phyloP scores from a whole-genome alignment of 2,888 invertebrate species.

The Stratiomys singularior region DNA sequence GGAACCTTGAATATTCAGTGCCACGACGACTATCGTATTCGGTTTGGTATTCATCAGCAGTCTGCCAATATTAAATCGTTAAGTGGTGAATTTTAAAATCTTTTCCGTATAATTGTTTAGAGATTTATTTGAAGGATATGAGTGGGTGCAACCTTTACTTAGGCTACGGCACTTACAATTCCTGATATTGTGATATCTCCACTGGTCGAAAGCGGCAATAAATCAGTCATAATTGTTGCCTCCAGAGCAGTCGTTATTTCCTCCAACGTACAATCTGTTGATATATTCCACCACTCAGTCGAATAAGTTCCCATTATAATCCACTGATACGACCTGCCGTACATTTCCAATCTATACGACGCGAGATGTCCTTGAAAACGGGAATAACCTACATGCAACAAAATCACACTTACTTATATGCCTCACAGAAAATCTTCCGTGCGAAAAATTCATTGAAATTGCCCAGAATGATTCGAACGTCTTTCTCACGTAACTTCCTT shows the following conservation, averaged over 20 bases:
- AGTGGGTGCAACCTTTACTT: not conserved
- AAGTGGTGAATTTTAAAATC: not conserved
- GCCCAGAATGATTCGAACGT: conserved; percentile 93
- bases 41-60: conserved; percentile 85
- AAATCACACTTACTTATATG: conserved; percentile 73
- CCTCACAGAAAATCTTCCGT: conserved; percentile 87
- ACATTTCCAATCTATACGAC: conserved; percentile 78
- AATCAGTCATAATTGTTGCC: conserved; percentile 88
- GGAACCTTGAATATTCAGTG: conserved; percentile 89
- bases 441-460: conserved; percentile 98
- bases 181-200: conserved; percentile 89
- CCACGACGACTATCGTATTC: conserved; percentile 87
- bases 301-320: conserved; percentile 90
- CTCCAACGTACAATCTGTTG: conserved; percentile 75
- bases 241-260: conserved; percentile 84
- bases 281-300: conserved; percentile 77
- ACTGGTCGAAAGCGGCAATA: conserved; percentile 86
- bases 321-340: conserved; percentile 94
- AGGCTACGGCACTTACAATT: conserved; percentile 74
- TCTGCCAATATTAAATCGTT: conserved; percentile 68
- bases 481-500: conserved; percentile 85
- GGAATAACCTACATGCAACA: not conserved
- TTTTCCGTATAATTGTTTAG: too few species aligned
- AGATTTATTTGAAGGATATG: conserved; percentile 10
- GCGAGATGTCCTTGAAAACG: not conserved